phyloP scores from a whole-genome alignment of 1,140 invertebrate species.

The Dreissena rostriformis region DNA sequence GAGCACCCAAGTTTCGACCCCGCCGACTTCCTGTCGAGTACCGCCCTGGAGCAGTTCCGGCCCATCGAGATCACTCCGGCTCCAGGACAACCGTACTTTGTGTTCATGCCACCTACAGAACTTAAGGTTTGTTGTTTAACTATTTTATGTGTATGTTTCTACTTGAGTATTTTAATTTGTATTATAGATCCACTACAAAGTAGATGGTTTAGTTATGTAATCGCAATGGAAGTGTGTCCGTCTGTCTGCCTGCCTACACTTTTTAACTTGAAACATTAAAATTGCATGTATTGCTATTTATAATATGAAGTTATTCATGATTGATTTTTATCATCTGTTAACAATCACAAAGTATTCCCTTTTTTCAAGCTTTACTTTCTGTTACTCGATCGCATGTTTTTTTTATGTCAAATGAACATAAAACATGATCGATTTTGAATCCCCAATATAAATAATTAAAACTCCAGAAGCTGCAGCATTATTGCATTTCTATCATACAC shows the following conservation, averaged over 20 bases:
- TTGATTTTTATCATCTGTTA: too few species aligned
- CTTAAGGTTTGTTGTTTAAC: constrained; percentile 28
- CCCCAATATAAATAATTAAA: too few species aligned
- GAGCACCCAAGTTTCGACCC: constrained; percentile 38
- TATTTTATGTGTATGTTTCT: neutral
- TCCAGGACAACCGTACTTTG: constrained; percentile 27
- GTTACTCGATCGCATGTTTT: too few species aligned
- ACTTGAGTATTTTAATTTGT: neutral
- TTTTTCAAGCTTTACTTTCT: too few species aligned
- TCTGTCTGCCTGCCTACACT: neutral
- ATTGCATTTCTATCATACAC: too few species aligned
- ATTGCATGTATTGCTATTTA: neutral
- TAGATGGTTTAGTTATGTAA: neutral
- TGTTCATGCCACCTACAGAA: constrained; percentile 13
- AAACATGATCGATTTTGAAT: too few species aligned
- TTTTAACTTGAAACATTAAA: neutral
- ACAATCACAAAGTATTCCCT: too few species aligned
- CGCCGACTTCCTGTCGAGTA: neutral
- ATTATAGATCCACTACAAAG: neutral
- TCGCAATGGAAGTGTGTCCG: neutral
- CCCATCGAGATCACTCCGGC: constrained; percentile 7
- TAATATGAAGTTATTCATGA: neutral
- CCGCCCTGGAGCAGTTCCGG: neutral
- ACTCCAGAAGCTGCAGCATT: too few species aligned
- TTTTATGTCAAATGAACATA: too few species aligned